These are phyloP conservation scores for Diaprepes abbreviatus DNA, from an alignment of 2,888 invertebrate species.

Conservation along the genomic window DNA sequence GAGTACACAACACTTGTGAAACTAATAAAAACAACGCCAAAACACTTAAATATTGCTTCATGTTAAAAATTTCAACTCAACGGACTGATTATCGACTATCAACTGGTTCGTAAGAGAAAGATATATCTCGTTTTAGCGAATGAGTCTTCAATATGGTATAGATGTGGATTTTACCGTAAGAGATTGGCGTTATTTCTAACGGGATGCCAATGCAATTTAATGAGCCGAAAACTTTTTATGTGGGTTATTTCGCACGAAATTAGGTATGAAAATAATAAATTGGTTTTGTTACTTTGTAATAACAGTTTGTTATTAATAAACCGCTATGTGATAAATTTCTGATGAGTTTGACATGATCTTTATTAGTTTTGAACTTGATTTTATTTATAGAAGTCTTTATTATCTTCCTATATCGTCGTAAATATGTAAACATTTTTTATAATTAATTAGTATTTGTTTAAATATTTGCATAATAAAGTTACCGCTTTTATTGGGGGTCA, in stretches of 20 bases:
- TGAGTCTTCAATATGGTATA: slow-evolving; percentile 13
- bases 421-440: background rate
- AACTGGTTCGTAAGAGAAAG: slow-evolving; percentile 35
- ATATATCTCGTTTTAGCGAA: slow-evolving; percentile 40
- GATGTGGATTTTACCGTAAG: slow-evolving; percentile 45
- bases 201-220: slow-evolving; percentile 31
- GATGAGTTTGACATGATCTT: slow-evolving; percentile 1
- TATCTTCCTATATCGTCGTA: background rate
- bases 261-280: background rate
- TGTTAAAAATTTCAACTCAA: slow-evolving; percentile 23
- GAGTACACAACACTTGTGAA: slow-evolving; percentile 23
- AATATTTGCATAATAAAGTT: too few relatives aligned
- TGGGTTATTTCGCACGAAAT: slow-evolving; percentile 27
- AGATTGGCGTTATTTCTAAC: slow-evolving; percentile 36
- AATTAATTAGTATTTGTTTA: background rate
- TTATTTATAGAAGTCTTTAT: slow-evolving; percentile 10
- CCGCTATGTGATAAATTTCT: background rate
- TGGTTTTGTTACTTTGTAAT: background rate
- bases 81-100: slow-evolving; percentile 29
- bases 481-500: too few relatives aligned
- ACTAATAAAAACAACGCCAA: slow-evolving; percentile 4
- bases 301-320: background rate
- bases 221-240: slow-evolving; percentile 13
- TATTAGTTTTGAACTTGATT: background rate
- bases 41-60: slow-evolving; percentile 17